Evolutionary conservation across 2,888 invertebrate species (phyloP).

Genomic region (Scaptomyza flava): DNA sequence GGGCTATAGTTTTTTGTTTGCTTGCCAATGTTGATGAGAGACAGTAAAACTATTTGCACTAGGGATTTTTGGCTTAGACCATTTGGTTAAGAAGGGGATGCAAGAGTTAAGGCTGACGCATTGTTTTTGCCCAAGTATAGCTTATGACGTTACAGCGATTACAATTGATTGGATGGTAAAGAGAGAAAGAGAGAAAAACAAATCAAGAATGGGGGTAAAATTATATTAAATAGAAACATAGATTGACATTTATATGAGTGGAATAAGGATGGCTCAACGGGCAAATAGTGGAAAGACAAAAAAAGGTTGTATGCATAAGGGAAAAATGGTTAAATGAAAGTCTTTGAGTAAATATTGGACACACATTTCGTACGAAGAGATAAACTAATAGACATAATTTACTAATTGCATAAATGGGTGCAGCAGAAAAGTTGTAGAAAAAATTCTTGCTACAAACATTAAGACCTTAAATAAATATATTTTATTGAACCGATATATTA

Average conservation of each 20-base stretch:
- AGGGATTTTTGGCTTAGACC: constrained; percentile 38
- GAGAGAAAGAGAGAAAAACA: background rate
- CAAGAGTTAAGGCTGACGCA: constrained; percentile 20
- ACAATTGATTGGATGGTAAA: constrained; percentile 40
- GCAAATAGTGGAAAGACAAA: background rate
- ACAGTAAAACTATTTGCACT: constrained; percentile 53
- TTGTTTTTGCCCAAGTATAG: constrained; percentile 13
- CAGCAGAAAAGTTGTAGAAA: background rate
- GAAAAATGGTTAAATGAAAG: background rate
- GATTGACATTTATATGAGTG: constrained; percentile 9
- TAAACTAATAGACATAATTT: background rate
- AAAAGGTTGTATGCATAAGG: background rate
- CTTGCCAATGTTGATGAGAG: constrained; percentile 36
- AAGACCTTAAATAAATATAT: too few species aligned
- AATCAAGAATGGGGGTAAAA: constrained; percentile 17
- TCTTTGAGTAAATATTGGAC: background rate
- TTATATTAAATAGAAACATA: constrained; percentile 31
- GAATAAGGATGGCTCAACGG: constrained; percentile 8
- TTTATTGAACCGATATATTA: too few species aligned
- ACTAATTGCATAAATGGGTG: background rate
- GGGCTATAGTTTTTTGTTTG: constrained; percentile 50
- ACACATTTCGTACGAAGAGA: background rate
- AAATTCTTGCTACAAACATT: too few species aligned
- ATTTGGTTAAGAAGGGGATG: background rate
- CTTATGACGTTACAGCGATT: constrained; percentile 39